A percentile compares a stretch with the other conserved stretches of the same genome.
These are phyloP conservation scores for Hypsibius dujardini DNA, from an alignment of 1,140 invertebrate genomes.

Conservation along the genomic window DNA sequence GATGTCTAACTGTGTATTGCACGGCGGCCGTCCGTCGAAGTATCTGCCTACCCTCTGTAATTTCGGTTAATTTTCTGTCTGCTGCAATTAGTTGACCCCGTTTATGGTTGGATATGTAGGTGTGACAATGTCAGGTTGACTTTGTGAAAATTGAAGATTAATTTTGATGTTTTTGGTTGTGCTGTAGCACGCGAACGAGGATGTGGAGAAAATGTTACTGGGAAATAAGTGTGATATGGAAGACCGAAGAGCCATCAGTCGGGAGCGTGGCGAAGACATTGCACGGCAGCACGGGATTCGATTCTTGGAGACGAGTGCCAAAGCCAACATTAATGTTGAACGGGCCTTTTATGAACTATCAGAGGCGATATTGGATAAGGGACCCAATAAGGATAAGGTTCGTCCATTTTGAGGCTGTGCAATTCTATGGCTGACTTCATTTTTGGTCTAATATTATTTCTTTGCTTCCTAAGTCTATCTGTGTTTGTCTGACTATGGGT, in stretches of 20 bases:
- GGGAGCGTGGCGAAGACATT: slow-evolving; percentile 75
- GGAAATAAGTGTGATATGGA: slow-evolving; percentile 99
- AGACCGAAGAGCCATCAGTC: slow-evolving; percentile 78
- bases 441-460: too few species aligned
- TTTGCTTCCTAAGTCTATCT: too few species aligned
- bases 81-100: neutral
- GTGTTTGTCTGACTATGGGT: too few species aligned
- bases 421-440: too few species aligned
- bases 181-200: slow-evolving; percentile 86
- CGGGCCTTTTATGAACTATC: slow-evolving; percentile 88
- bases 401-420: too few species aligned
- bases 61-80: neutral
- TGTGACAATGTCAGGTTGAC: too few species aligned
- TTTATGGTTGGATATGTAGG: neutral
- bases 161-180: neutral
- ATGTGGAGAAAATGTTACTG: slow-evolving; percentile 98
- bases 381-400: too few species aligned
- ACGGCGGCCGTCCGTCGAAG: neutral
- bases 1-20: neutral
- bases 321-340: slow-evolving; percentile 93
- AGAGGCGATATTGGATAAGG: slow-evolving; percentile 58
- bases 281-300: slow-evolving; percentile 90
- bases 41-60: too few species aligned
- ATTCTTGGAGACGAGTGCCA: slow-evolving; percentile 97
- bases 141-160: neutral